These are phyloP conservation scores for Hydrochoerus hydrochaeris DNA, from an alignment of 2,113 vertebrate species.

Conservation along the genomic window DNA sequence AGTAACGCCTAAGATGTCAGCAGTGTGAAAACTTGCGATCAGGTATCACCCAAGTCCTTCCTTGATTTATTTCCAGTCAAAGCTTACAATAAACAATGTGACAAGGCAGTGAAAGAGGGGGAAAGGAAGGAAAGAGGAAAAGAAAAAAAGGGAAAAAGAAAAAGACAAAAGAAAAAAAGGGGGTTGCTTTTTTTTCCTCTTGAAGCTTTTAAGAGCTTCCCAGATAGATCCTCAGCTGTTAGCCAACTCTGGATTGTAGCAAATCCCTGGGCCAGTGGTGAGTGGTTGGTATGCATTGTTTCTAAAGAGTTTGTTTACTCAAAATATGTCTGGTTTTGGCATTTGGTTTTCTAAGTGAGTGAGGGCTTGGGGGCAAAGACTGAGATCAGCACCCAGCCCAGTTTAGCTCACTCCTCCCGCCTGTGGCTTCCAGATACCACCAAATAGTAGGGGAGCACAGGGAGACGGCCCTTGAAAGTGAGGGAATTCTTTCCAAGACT, in stretches of 20 bases:
- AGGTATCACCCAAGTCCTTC: conserved; percentile 41
- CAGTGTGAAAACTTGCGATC: conserved; percentile 56
- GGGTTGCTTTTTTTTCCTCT: not conserved
- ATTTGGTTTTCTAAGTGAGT: not conserved
- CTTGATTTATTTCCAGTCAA: conserved; percentile 60
- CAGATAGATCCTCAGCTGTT: conserved; percentile 48
- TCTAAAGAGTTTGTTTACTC: conserved; percentile 67
- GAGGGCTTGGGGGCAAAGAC: not conserved
- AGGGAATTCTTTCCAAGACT: conserved; percentile 28
- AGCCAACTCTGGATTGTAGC: conserved; percentile 51
- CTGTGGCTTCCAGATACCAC: conserved; percentile 15
- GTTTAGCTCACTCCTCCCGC: not conserved
- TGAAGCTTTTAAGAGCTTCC: conserved; percentile 48
- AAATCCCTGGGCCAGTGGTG: conserved; percentile 29
- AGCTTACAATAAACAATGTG: conserved; percentile 59
- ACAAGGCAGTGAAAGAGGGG: conserved; percentile 33
- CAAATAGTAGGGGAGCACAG: not conserved
- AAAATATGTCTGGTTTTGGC: not conserved
- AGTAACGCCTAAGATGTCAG: conserved; percentile 53
- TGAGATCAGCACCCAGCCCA: not conserved
- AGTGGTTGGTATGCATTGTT: not conserved
- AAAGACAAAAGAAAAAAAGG: not conserved
- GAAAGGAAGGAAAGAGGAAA: not conserved
- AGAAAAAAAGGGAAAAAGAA: fast-evolving
- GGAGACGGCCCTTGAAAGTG: not conserved